Evolutionary conservation across 2,113 vertebrate species (phyloP), one percentile per base, ranked within the genome.

Genomic region (Paratilapia polleni): DNA sequence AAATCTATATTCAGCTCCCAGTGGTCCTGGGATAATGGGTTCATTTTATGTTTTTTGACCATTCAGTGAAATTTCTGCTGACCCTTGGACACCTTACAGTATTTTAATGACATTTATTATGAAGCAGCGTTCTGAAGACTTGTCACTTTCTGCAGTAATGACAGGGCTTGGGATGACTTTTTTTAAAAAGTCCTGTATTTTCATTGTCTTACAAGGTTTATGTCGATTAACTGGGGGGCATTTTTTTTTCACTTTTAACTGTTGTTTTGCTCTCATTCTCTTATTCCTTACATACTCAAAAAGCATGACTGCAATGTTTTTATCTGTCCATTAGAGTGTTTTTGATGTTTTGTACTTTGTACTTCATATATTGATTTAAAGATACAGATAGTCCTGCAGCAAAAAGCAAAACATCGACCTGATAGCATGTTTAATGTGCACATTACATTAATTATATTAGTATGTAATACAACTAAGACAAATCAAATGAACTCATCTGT

Each of bases 291-390:
- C 15, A 17, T 13, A 52, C 26, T 77, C 20, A 73, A 38, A 9
- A 66, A 41, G 31, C 34, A 57, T 36, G 63, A 15, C n/a, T 43
- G 3, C 12, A 60, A 6, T 28, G 2, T 83, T 49, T 82, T 81
- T 85, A 43, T 52, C 12, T 43, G n/a, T 49, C 47, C n/a, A 76
- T 83, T 52, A 64, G 8, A 34, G 63, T 43, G 70, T 74, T 83
- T 87, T 77, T 80, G 31, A 78, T 87, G 70, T 78, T 80, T 61
- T 88, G 81, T 57, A 90, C 84, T 86, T 90, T 86, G 22, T 26
- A 15, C 78, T 24, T 17, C 4, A 43, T 5, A 2, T 85, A 89
- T 83, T 60, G 64, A 92, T 90, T 83, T 85, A 34, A 62, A 88
- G 78, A 70, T 78, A 75, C 2, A 38, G 62, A 84, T 43, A 66